phyloP scores from a whole-genome alignment of 1,140 invertebrate species.

The Oedothorax gibbosus region DNA sequence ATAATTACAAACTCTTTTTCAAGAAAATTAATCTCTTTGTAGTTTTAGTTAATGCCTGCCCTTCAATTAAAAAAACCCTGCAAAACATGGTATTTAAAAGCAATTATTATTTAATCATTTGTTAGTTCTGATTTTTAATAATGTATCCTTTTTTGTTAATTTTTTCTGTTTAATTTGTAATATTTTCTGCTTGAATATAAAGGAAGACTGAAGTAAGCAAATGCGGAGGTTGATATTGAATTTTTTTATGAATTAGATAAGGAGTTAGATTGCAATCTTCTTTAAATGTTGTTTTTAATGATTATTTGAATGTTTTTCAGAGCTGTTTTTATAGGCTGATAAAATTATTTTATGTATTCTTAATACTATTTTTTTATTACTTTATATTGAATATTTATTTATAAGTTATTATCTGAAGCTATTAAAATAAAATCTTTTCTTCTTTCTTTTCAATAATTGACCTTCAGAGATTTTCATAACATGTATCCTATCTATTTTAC shows the following conservation, averaged over 20 bases:
- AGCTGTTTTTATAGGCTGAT: not conserved
- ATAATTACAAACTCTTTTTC: too few species aligned
- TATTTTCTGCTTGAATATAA: not conserved
- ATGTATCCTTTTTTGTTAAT: too few species aligned
- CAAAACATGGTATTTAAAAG: too few species aligned
- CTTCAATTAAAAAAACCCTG: too few species aligned
- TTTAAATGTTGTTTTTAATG: not conserved
- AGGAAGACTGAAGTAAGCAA: not conserved
- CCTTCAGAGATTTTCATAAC: not conserved
- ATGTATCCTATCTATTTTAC: not conserved
- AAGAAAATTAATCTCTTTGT: too few species aligned
- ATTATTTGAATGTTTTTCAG: not conserved
- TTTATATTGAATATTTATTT: constrained; percentile 5
- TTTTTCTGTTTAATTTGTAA: too few species aligned
- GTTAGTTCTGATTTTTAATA: too few species aligned
- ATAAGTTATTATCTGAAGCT: not conserved
- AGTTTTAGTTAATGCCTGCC: too few species aligned
- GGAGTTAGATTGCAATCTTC: not conserved
- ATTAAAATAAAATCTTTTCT: not conserved
- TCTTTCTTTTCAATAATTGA: not conserved
- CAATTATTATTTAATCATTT: too few species aligned
- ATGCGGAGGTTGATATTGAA: not conserved
- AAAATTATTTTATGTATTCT: not conserved
- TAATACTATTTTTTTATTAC: not conserved
- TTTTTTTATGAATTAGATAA: not conserved